Base-by-base conservation (phyloP, 1,140 invertebrate species). In the Coenobita brevimanus region DNA sequence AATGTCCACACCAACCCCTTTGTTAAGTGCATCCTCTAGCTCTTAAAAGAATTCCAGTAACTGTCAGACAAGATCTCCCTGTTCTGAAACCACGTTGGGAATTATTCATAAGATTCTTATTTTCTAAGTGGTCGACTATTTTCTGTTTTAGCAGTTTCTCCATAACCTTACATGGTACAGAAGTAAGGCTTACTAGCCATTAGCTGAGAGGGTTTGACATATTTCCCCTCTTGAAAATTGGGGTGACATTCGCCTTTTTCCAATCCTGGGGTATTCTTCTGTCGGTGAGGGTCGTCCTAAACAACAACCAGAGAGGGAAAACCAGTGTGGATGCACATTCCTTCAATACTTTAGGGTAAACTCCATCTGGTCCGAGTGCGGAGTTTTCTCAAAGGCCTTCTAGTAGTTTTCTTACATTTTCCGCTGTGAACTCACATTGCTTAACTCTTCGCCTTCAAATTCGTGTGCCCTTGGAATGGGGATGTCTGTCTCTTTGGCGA, bases 171-270 rank as follows among this genome's bases (percentile, higher is more conserved):
- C n/a, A n/a, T n/a, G n/a, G n/a, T n/a, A n/a, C n/a, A n/a, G n/a
- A n/a, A 36, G 73, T 76, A 2, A 76, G 13, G n/a, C 73, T 76
- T 2, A 76, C 73, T 3, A 33, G 73, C 4, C 73, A 33, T n/a
- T 76, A 76, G n/a, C 36, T 76, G 4, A 41, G 38, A 76, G 73
- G n/a, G 33, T 46, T 41, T 21, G n/a, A 2, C 13, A 6, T 76
- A 76, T 76, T 33, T 3, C 73, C 73, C 57, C 36, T 76, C 73
- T 76, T 79, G 69, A 50, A 50, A 41, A 86, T 79, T 43, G 33
- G 17, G 17, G 24, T 87, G 2, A 21, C 33, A 3, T 50, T n/a
- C 24, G 38, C 69, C 17, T 36, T 46, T 36, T 33, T 24, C n/a
- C 81, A 57, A 27, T 33, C 50, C 30, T 85, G 15, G 1, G 46